Percentiles rank a stretch among this genome's conserved stretches.
These are phyloP conservation scores for Nowickia ferox DNA, from an alignment of 2,888 invertebrate genomes.

Conservation along the genomic window DNA sequence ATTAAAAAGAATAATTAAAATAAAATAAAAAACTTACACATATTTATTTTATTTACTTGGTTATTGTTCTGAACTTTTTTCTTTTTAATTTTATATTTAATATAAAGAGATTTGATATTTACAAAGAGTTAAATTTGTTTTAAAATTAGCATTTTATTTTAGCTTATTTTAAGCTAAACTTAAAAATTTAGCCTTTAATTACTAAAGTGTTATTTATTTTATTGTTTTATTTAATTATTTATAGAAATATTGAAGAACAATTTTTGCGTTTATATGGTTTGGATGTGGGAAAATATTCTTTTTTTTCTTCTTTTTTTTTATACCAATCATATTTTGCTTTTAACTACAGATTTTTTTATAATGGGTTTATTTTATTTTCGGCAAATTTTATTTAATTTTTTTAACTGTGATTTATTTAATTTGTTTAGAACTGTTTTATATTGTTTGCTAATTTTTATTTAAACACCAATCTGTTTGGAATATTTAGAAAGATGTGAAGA, in stretches of 20 bases:
- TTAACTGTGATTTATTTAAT: background rate
- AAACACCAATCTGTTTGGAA: slow-evolving; percentile 39
- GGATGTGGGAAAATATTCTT: slow-evolving; percentile 19
- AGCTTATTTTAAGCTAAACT: slow-evolving; percentile 70
- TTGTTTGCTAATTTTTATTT: slow-evolving; percentile 11
- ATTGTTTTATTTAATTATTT: slow-evolving; percentile 54
- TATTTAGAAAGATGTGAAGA: slow-evolving; percentile 2
- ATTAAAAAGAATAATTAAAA: slow-evolving; percentile 39
- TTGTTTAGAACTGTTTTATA: slow-evolving; percentile 23
- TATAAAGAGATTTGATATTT: slow-evolving; percentile 59
- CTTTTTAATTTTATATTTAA: slow-evolving; percentile 50
- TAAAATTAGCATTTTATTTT: slow-evolving; percentile 45
- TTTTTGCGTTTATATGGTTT: slow-evolving; percentile 40
- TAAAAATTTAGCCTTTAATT: slow-evolving; percentile 72
- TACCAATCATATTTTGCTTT: slow-evolving; percentile 58
- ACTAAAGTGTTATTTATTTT: slow-evolving; percentile 54
- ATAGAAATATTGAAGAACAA: slow-evolving; percentile 67
- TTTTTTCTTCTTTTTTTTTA: slow-evolving; percentile 12
- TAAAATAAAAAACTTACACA: slow-evolving; percentile 38
- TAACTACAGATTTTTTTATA: slow-evolving; percentile 50
- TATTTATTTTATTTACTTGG: slow-evolving; percentile 44
- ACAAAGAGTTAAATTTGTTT: slow-evolving; percentile 38
- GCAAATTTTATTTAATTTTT: slow-evolving; percentile 21
- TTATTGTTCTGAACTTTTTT: slow-evolving; percentile 68
- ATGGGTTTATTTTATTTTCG: slow-evolving; percentile 26